Percentiles rank a stretch among this genome's conserved stretches.
phyloP scores from a whole-genome alignment of 1,140 invertebrate species.

The Megathymus violae region DNA sequence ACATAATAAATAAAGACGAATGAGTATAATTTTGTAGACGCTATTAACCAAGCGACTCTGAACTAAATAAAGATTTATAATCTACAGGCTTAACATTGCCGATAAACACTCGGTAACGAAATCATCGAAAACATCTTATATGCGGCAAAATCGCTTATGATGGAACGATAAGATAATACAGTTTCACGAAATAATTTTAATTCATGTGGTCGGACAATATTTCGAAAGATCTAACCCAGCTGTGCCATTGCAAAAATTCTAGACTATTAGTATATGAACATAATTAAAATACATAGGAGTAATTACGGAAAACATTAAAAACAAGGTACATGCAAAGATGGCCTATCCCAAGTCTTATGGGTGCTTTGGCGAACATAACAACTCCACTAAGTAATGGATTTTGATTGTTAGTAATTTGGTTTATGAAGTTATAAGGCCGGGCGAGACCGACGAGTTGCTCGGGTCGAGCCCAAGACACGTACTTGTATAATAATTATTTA shows the following conservation, averaged over 20 bases:
- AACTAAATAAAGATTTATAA: conserved; percentile 33
- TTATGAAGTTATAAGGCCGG: conserved; percentile 35
- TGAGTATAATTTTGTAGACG: conserved; percentile 50
- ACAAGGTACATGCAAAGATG: conserved; percentile 33
- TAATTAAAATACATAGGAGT: conserved; percentile 16
- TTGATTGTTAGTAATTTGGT: conserved; percentile 48
- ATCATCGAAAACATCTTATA: not conserved
- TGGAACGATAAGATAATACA: not conserved
- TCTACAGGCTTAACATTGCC: conserved; percentile 11
- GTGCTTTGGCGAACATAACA: conserved; percentile 49
- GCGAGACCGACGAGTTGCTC: conserved; percentile 12
- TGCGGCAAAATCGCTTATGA: not conserved
- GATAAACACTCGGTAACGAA: conserved; percentile 16
- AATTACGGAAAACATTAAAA: conserved; percentile 18
- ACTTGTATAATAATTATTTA: conserved; percentile 57
- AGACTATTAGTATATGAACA: conserved; percentile 20
- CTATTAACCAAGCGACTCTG: conserved; percentile 24
- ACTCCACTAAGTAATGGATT: conserved; percentile 40
- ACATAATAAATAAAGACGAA: conserved; percentile 60
- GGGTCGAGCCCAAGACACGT: conserved; percentile 39
- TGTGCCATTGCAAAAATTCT: conserved; percentile 13
- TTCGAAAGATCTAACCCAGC: conserved; percentile 20
- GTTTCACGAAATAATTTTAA: not conserved
- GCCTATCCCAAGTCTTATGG: conserved; percentile 41
- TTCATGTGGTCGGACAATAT: not conserved